These are phyloP conservation scores for Paramormyrops hopkinsi DNA, from an alignment of 2,797 vertebrate genomes.

Conservation along the genomic window DNA sequence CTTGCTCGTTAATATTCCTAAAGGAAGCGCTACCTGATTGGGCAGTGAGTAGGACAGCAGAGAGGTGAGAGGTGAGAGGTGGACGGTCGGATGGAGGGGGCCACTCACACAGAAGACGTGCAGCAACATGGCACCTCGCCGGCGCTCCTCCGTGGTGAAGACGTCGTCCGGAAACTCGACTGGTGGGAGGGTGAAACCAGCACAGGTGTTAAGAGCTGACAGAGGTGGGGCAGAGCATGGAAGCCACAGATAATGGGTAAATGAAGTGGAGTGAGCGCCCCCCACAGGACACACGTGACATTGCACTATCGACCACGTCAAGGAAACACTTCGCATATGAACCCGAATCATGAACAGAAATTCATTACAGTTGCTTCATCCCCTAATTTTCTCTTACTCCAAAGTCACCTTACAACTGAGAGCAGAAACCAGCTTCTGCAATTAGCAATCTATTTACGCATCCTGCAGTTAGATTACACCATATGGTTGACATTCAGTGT, in stretches of 20 bases:
- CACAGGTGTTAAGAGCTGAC: background rate
- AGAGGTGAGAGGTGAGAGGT: background rate
- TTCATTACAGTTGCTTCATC: background rate
- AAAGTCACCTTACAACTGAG: background rate
- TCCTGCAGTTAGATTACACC: background rate
- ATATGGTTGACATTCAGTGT: background rate
- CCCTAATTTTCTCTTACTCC: background rate
- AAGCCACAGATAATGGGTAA: background rate
- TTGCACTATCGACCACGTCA: background rate
- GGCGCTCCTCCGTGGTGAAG: constrained; percentile 60
- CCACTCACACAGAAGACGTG: constrained; percentile 68
- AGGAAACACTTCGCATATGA: background rate
- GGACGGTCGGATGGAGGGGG: background rate
- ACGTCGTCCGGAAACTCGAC: constrained; percentile 70
- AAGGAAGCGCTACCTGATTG: background rate
- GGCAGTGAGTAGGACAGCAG: background rate
- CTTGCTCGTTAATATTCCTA: background rate
- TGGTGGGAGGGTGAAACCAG: constrained; percentile 25
- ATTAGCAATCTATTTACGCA: background rate
- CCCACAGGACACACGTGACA: background rate
- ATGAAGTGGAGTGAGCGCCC: background rate
- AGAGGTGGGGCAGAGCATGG: background rate
- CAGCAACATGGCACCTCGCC: constrained; percentile 63
- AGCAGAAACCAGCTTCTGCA: background rate
- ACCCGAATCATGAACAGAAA: background rate